Conservation (phyloP, 2,797 vertebrate genomes). For the Catharus ustulatus region DNA sequence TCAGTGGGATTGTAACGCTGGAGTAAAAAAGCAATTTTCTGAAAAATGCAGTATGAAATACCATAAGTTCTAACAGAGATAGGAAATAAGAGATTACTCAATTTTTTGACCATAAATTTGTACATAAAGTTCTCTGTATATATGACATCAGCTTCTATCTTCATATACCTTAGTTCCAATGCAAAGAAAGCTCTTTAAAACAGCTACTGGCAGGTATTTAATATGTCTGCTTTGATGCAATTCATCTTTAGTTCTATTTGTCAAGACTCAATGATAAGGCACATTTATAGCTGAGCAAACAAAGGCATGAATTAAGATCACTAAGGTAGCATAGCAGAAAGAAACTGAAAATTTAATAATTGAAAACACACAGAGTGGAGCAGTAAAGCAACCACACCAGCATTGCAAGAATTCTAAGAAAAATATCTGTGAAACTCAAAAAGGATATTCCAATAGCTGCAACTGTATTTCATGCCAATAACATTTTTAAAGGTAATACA, state of each 20-base stretch:
- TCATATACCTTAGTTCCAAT: neutral
- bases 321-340: neutral
- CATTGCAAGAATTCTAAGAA: neutral
- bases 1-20: neutral
- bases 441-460: neutral
- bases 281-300: neutral
- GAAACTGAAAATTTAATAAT: neutral
- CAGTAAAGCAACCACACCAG: neutral
- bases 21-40: neutral
- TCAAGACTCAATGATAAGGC: neutral
- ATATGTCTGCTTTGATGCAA: neutral
- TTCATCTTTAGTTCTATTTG: neutral
- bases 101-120: neutral
- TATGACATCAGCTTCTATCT: neutral
- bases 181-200: slow-evolving; percentile 32
- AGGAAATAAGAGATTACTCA: neutral
- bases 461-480: neutral
- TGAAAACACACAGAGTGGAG: neutral
- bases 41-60: neutral
- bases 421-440: neutral
- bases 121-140: too few relatives aligned
- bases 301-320: neutral
- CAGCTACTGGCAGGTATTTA: neutral
- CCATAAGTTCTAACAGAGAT: neutral
- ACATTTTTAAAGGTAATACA: neutral